Conservation (phyloP, 30 jellyfish, hydroid and myxozoan genomes). For the Rhopilema esculentum region DNA sequence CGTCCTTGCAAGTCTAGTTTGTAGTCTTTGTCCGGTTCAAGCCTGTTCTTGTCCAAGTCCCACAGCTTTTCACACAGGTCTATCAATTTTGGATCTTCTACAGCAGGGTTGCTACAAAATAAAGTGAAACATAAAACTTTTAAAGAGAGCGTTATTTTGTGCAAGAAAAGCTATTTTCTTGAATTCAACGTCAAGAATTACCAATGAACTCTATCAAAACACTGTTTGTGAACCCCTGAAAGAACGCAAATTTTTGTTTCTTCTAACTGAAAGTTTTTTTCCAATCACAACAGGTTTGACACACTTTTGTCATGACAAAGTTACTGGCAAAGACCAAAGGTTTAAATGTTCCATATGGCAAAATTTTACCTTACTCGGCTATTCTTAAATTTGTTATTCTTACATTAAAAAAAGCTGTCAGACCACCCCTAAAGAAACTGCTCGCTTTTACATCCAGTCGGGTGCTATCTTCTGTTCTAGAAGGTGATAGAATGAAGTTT, state of each 20-base stretch:
- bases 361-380: too few relatives aligned
- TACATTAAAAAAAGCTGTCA: slow-evolving; percentile 31
- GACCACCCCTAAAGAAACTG: slow-evolving; percentile 32
- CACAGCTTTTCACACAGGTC: slow-evolving; percentile 87
- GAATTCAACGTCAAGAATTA: too few relatives aligned
- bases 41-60: slow-evolving; percentile 81
- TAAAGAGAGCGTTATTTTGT: too few relatives aligned
- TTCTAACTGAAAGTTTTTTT: too few relatives aligned
- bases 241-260: too few relatives aligned
- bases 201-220: too few relatives aligned
- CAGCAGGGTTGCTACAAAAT: slow-evolving; percentile 51
- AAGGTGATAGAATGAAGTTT: slow-evolving; percentile 39
- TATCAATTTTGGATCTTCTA: slow-evolving; percentile 60
- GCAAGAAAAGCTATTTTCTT: too few relatives aligned
- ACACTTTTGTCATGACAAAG: too few relatives aligned
- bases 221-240: too few relatives aligned
- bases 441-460: slow-evolving; percentile 43
- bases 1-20: slow-evolving; percentile 86
- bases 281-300: too few relatives aligned
- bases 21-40: slow-evolving; percentile 80
- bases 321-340: too few relatives aligned
- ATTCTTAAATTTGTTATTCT: slow-evolving; percentile 16
- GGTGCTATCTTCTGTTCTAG: slow-evolving; percentile 38
- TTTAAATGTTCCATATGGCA: too few relatives aligned
- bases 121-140: neutral